phyloP scores from a whole-genome alignment of 2,888 invertebrate species.

The Diarsia dahlii region DNA sequence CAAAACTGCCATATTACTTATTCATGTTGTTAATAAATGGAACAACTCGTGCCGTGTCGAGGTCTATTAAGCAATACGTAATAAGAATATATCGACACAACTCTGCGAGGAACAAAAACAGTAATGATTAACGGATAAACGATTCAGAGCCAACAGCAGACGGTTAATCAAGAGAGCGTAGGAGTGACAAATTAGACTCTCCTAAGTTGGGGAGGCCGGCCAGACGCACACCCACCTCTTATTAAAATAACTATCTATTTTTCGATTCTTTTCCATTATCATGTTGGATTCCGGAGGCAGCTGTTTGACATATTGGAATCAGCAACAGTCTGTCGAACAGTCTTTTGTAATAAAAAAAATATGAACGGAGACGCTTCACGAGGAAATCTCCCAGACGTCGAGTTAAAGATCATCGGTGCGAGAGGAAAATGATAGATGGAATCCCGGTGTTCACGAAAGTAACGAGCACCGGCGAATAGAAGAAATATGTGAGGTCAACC shows the following conservation, averaged over 20 bases:
- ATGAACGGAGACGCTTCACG: constrained; percentile 70
- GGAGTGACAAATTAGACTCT: constrained; percentile 78
- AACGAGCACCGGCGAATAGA: constrained; percentile 79
- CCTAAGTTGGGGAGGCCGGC: constrained; percentile 51
- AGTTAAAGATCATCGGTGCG: constrained; percentile 79
- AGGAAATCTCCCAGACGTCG: constrained; percentile 74
- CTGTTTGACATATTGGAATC: constrained; percentile 56
- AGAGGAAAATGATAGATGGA: constrained; percentile 85
- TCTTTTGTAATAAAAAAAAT: constrained; percentile 63
- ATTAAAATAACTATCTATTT: constrained; percentile 53
- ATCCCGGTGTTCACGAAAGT: constrained; percentile 81
- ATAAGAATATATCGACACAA: constrained; percentile 57
- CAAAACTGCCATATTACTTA: constrained; percentile 30
- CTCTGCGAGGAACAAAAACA: constrained; percentile 45
- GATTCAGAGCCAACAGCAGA: constrained; percentile 70
- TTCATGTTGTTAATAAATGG: constrained; percentile 47
- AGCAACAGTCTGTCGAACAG: constrained; percentile 60
- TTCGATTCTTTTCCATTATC: constrained; percentile 43
- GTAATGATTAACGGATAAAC: constrained; percentile 67
- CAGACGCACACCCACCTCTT: constrained; percentile 28
- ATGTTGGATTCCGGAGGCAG: constrained; percentile 33
- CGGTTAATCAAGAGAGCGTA: constrained; percentile 76
- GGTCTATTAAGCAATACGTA: constrained; percentile 49
- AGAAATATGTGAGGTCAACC: constrained; percentile 84
- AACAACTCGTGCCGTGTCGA: constrained; percentile 43